These are phyloP conservation scores for Laodelphax striatellus DNA, from an alignment of 1,140 invertebrate genomes.

Conservation along the genomic window DNA sequence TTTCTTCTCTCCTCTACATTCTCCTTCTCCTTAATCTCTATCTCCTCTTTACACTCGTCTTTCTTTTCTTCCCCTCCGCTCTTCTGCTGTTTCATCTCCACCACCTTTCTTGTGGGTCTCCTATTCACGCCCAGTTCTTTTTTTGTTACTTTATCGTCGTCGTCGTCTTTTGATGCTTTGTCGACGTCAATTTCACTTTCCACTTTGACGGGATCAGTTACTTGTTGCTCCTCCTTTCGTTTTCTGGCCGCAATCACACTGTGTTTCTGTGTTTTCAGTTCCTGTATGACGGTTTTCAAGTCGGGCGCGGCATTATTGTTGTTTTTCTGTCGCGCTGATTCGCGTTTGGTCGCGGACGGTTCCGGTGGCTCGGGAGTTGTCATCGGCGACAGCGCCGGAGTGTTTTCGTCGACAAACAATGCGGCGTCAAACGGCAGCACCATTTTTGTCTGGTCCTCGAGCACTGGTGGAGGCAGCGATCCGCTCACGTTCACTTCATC, in stretches of 20 bases:
- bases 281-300: too few species aligned
- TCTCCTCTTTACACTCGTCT: constrained; percentile 33
- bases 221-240: too few species aligned
- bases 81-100: constrained; percentile 20
- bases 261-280: too few species aligned
- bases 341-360: constrained; percentile 36
- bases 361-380: too few species aligned
- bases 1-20: constrained; percentile 12
- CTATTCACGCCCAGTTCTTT: constrained; percentile 5
- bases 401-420: constrained; percentile 1
- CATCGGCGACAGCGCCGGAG: constrained; percentile 31
- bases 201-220: too few species aligned
- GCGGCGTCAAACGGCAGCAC: background rate
- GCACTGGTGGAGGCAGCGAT: constrained; percentile 21
- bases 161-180: constrained; percentile 24
- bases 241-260: too few species aligned
- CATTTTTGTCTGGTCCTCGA: constrained; percentile 27
- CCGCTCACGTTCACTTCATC: constrained; percentile 23
- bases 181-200: constrained; percentile 23
- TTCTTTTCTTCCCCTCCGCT: constrained; percentile 23
- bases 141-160: constrained; percentile 12
- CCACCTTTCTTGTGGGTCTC: too few species aligned
- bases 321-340: constrained; percentile 28
- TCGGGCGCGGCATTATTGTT: background rate
- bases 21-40: constrained; percentile 15